phyloP scores from a whole-genome alignment of 2,797 vertebrate species.

The Morus bassanus region DNA sequence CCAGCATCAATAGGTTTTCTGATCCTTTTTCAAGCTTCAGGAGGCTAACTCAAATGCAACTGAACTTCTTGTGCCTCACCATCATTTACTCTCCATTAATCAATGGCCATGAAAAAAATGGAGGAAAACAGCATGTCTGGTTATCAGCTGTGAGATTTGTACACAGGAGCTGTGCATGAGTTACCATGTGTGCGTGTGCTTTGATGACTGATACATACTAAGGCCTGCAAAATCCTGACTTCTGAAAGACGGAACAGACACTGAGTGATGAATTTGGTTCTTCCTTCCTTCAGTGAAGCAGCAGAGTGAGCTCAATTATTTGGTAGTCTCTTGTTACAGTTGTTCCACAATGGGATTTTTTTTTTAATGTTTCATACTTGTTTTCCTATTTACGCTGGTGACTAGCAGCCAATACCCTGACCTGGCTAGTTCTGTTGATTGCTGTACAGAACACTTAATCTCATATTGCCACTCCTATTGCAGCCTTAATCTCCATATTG shows the following conservation, averaged over 20 bases:
- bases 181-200: background rate
- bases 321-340: background rate
- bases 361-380: background rate
- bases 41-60: background rate
- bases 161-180: background rate
- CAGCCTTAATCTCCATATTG: too few species aligned
- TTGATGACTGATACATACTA: background rate
- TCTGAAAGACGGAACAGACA: background rate
- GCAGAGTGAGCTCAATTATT: background rate
- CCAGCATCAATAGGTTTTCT: background rate
- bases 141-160: background rate
- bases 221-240: background rate
- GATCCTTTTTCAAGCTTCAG: background rate
- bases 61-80: background rate
- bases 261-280: background rate
- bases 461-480: background rate
- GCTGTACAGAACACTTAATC: background rate
- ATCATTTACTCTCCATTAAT: background rate
- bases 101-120: background rate
- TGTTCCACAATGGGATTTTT: background rate
- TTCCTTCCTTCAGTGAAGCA: background rate
- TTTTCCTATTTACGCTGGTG: background rate
- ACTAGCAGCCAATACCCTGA: background rate
- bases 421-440: background rate
- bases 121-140: background rate